These are phyloP conservation scores for Idaea biselata DNA, from an alignment of 2,888 invertebrate species.

Conservation along the genomic window DNA sequence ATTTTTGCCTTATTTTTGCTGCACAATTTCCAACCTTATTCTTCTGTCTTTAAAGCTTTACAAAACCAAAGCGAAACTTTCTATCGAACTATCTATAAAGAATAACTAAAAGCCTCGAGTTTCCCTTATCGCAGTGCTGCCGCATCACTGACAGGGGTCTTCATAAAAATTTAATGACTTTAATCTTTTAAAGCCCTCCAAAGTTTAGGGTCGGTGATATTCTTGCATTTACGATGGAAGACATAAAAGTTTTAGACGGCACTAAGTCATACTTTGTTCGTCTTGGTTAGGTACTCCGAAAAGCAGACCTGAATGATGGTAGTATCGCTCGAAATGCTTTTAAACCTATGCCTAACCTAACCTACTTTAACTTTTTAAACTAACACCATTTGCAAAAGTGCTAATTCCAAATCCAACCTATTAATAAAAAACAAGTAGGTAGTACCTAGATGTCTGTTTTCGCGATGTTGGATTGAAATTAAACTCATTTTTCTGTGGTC, in stretches of 20 bases:
- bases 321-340: no score
- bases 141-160: slow-evolving; percentile 62
- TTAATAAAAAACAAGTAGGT: no score
- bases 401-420: no score
- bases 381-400: no score
- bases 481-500: no score
- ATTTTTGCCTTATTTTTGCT: no score
- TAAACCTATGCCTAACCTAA: slow-evolving; percentile 19
- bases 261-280: slow-evolving; percentile 46
- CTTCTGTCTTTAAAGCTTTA: slow-evolving; percentile 9
- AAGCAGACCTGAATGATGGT: no score
- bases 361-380: not conserved
- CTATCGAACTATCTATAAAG: slow-evolving; percentile 37
- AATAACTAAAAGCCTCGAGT: slow-evolving; percentile 46
- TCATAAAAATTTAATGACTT: slow-evolving; percentile 70
- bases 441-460: no score
- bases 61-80: slow-evolving; percentile 21
- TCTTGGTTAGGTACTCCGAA: slow-evolving; percentile 8
- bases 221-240: slow-evolving; percentile 54
- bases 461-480: no score
- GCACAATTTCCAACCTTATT: not conserved
- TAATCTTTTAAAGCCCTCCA: slow-evolving; percentile 67
- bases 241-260: slow-evolving; percentile 52
- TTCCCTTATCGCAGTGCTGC: slow-evolving; percentile 52
- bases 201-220: slow-evolving; percentile 62